Base-by-base conservation (phyloP, 2,888 invertebrate genomes). In the Pseudanteris insignis region DNA sequence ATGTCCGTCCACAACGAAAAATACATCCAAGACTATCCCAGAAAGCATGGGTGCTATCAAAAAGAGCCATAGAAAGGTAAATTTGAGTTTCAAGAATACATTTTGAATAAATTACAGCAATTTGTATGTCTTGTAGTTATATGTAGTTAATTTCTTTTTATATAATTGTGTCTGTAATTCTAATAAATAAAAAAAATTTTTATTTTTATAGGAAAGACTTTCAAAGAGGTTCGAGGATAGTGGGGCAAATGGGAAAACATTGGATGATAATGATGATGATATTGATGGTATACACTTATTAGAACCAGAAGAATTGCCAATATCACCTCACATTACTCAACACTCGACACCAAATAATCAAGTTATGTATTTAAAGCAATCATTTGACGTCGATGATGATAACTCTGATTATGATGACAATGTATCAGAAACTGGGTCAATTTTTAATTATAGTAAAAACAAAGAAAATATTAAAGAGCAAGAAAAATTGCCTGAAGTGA, bases 11-110 rank as follows among this genome's bases (percentile, higher is more conserved):
- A 77, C 77, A 7, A 77, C 77, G 1, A 72, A 72, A 43, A 77
- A 77, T 54, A 54, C 69, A 0, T 57, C 71, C 10, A 53, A 64
- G 32, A 59, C 75, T 24, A 44, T 77, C 38, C 77, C 77, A 1
- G 75, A 76, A 32, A 76, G 76, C 32, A 76, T 74, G 71, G 77
- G 76, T 47, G 74, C 74, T 36, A 77, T 77, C 11, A 77, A 77
- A 30, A 76, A 72, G 34, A 76, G 77, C 25, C 77, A 77, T 40
- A 74, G 69, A 51, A 77, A 77, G 75, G 77, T 77, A 72, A 64
- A n/a, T n/a, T n/a, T n/a, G n/a, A n/a, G n/a, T n/a, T n/a, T n/a
- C n/a, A n/a, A n/a, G n/a, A n/a, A n/a, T n/a, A n/a, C n/a, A 18
- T 18, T 18, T 6, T 18, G 18, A 18, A 6, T 18, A 18, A 4